Evolutionary conservation across 2,888 invertebrate species (phyloP).

Genomic region (Molorchus minor): DNA sequence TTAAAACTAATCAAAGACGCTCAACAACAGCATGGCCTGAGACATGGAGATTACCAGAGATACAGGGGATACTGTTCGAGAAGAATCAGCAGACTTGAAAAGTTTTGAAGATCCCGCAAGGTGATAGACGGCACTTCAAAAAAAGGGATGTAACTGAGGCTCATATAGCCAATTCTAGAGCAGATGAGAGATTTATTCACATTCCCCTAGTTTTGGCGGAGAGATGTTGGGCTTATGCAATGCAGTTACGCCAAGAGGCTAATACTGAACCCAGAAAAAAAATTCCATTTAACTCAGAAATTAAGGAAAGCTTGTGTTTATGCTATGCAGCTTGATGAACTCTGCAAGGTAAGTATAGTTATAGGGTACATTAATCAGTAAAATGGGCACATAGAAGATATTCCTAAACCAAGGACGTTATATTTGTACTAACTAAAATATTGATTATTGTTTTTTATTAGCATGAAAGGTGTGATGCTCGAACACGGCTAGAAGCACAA

Average conservation of each 20-base stretch:
- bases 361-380: too few species aligned
- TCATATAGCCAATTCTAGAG: slow-evolving; percentile 71
- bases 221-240: slow-evolving; percentile 96
- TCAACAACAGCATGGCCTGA: slow-evolving; percentile 96
- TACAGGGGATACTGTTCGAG: slow-evolving; percentile 96
- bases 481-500: slow-evolving; percentile 94
- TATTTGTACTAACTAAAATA: too few species aligned
- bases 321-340: slow-evolving; percentile 80
- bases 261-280: slow-evolving; percentile 95
- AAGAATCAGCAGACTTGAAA: slow-evolving; percentile 90
- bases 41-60: slow-evolving; percentile 96
- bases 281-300: slow-evolving; percentile 87
- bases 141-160: slow-evolving; percentile 83
- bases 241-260: slow-evolving; percentile 96
- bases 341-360: slow-evolving; percentile 80
- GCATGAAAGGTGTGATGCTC: slow-evolving; percentile 86
- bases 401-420: too few species aligned
- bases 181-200: slow-evolving; percentile 84
- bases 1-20: slow-evolving; percentile 92
- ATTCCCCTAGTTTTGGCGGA: slow-evolving; percentile 92
- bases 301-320: slow-evolving; percentile 87
- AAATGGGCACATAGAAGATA: too few species aligned
- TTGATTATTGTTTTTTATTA: slow-evolving; percentile 58
- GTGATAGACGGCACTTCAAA: slow-evolving; percentile 90
- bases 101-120: slow-evolving; percentile 92